Evolutionary conservation across 2,797 vertebrate genomes (phyloP), one percentile per base, ranked within the genome.

Genomic region (Uromys caudimaculatus): DNA sequence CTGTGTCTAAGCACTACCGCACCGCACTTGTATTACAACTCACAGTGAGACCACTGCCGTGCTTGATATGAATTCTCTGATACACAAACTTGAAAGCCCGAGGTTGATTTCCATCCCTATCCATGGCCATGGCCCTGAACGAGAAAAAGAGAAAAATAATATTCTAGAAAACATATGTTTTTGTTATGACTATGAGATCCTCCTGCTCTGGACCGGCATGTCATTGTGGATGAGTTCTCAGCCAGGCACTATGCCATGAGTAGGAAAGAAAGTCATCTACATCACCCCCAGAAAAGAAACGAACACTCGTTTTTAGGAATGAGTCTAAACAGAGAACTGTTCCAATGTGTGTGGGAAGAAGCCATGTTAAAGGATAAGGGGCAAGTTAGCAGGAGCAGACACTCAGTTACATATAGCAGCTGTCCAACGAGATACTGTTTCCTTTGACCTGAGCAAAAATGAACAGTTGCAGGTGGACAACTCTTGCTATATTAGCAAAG

Each of bases 151-250:
- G 19, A 29, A 90, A 90, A 86, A 52, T 81, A 71, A 83, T 50
- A 93, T 60, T 94, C 52, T 62, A 91, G 14, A 60, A 50, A 54
- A 58, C 44, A 85, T 60, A 78, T 32, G 52, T 56, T 90, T 91
- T 93, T 95, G 73, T 96, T 96, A 92, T 95, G 95, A 89, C 95
- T 95, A 29, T 54, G 81, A 85, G n/a, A 12, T 92, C 23, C 54
- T 76, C 67, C 89, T 91, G 69, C 73, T 71, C 41, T 27, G 90
- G 71, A 94, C 5, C 6, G 7, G 35, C 73, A 54, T 78, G 81
- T 64, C 77, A 87, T 23, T 38, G 73, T 9, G 29, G 50, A 52
- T 69, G 73, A 47, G 60, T 83, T 77, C 67, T 85, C 82, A 92
- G 64, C 21, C 17, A 44, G 47, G 41, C 23, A 29, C 19, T 79